Evolutionary conservation across 2,113 vertebrate species (phyloP).

Genomic region (Ivindomyrus marchei): DNA sequence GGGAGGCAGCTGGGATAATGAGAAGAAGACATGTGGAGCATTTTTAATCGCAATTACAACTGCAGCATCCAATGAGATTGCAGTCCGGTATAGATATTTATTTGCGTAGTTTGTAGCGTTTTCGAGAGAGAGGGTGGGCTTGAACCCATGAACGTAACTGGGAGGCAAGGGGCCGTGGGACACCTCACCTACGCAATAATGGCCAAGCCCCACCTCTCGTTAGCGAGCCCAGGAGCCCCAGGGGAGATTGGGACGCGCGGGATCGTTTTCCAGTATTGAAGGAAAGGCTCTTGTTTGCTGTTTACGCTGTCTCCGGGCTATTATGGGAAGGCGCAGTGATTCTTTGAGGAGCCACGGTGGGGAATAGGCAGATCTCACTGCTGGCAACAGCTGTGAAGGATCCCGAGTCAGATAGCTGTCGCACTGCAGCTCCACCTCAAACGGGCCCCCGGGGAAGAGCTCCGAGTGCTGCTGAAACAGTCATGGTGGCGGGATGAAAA

Average conservation of each 20-base stretch:
- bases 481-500: neutral
- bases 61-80: neutral
- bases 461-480: neutral
- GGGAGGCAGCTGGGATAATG: neutral
- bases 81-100: neutral
- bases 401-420: neutral
- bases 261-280: slow-evolving; percentile 61
- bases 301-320: slow-evolving; percentile 32
- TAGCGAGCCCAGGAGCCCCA: slow-evolving; percentile 46
- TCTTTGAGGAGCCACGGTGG: slow-evolving; percentile 44
- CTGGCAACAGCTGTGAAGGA: neutral
- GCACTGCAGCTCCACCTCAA: neutral
- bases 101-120: neutral
- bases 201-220: slow-evolving; percentile 44
- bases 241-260: slow-evolving; percentile 56
- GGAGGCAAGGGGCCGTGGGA: neutral
- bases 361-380: slow-evolving; percentile 24
- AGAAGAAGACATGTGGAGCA: neutral
- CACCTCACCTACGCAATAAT: neutral
- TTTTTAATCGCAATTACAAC: neutral
- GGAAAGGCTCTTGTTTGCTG: slow-evolving; percentile 53
- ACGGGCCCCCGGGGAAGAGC: neutral
- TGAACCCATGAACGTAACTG: neutral
- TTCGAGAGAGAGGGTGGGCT: neutral
- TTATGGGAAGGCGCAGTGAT: slow-evolving; percentile 41